phyloP scores from a whole-genome alignment of 2,888 invertebrate species.

The Sepioteuthis lessoniana region DNA sequence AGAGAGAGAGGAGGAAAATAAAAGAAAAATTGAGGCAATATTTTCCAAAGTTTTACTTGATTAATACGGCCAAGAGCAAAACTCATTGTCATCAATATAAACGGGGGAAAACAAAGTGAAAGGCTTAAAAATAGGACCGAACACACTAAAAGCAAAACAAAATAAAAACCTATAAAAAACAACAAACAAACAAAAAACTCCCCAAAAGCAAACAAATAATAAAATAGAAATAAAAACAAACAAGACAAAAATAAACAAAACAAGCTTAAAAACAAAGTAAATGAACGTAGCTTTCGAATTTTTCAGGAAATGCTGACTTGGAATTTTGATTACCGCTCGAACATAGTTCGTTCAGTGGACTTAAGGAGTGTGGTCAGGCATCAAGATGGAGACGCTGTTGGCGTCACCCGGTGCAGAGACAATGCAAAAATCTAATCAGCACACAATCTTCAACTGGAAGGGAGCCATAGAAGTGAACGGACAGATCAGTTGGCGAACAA shows the following conservation, averaged over 20 bases:
- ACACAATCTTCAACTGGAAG: background rate
- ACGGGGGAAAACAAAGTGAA: background rate
- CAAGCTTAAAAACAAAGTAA: background rate
- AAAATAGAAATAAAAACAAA: background rate
- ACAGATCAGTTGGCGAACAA: no score
- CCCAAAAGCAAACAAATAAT: no score
- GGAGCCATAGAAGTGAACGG: background rate
- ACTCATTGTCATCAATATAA: background rate
- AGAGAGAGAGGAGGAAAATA: no score
- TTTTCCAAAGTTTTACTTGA: background rate
- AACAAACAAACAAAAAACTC: no score
- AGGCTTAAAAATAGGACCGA: background rate
- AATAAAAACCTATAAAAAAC: no score
- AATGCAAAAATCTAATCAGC: background rate
- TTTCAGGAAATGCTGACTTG: background rate
- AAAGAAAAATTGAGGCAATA: background rate
- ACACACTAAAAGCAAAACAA: no score
- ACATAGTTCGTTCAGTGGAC: background rate
- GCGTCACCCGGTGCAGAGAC: background rate
- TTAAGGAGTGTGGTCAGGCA: background rate
- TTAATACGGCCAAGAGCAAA: background rate
- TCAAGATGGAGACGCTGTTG: background rate
- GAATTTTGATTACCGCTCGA: background rate
- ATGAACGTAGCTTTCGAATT: background rate
- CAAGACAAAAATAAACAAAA: background rate